Conservation (phyloP, 2,888 invertebrate genomes). For the Phymatocera aterrima region DNA sequence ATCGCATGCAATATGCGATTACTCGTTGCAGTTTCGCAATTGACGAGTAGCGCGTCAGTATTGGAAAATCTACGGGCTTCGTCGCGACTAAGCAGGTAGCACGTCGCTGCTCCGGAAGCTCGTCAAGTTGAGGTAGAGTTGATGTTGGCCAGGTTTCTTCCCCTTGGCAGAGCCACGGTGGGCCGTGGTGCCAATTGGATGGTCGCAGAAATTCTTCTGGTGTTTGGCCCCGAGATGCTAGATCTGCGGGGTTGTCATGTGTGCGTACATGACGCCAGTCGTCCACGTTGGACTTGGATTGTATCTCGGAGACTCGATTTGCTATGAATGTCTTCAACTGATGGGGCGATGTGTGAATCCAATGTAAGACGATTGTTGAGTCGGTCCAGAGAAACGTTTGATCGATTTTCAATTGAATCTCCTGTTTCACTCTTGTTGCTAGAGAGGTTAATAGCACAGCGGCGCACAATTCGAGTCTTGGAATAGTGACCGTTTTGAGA, state of each 20-base stretch:
- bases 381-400: slow-evolving; percentile 55
- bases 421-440: slow-evolving; percentile 30
- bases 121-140: background rate
- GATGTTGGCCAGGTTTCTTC: slow-evolving; percentile 42
- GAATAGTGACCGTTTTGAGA: slow-evolving; percentile 55
- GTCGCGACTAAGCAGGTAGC: background rate
- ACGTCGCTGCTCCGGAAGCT: background rate
- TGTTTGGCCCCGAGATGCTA: slow-evolving; percentile 50
- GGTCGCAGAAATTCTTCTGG: slow-evolving; percentile 46
- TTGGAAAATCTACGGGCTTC: background rate
- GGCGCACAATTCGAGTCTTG: slow-evolving; percentile 58
- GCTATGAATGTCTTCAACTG: slow-evolving; percentile 55
- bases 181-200: slow-evolving; percentile 48
- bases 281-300: slow-evolving; percentile 41
- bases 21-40: slow-evolving; percentile 3
- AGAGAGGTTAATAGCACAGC: slow-evolving; percentile 53
- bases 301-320: slow-evolving; percentile 55
- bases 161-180: slow-evolving; percentile 46
- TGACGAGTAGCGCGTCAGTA: slow-evolving; percentile 28
- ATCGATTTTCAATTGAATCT: slow-evolving; percentile 33
- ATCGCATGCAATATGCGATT: slow-evolving; percentile 42
- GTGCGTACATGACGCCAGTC: slow-evolving; percentile 51
- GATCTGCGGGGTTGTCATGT: slow-evolving; percentile 54
- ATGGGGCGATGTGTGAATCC: slow-evolving; percentile 51
- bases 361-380: slow-evolving; percentile 55